Base-by-base conservation (phyloP, 2,888 invertebrate species). In the Sycophila texana region DNA sequence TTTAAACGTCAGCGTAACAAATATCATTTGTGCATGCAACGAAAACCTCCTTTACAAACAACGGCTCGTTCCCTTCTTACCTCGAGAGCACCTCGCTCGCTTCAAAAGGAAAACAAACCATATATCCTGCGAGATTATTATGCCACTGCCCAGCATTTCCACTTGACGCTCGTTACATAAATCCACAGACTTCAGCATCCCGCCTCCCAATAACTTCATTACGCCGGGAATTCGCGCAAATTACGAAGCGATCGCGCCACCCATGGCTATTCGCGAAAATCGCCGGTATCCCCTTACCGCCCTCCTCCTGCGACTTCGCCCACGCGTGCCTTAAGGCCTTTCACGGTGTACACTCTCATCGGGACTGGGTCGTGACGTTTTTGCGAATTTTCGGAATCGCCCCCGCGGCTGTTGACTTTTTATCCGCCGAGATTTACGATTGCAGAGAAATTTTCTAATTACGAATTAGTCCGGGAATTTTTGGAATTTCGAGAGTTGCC, bases 261-360 rank as follows among this genome's bases (percentile, higher is more conserved):
- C 39, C 39, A 4, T 4, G 39, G 39, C 39, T 39, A 39, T 39
- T 3, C 3, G 39, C 39, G 39, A 39, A 39, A 39, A 39, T 39
- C 39, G 39, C 18, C 18, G 63, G 51, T 74, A 39, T 66, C 66
- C n/a, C n/a, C 57, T 2, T 4, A 51, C 49, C 4, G 53, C 51
- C 68, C 68, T 61, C 68, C 68, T 68, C 63, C 61, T 47, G 39
- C 70, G 63, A 70, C 70, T 61, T 76, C 70, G 68, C 10, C n/a
- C 51, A 20, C 14, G n/a, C 22, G 12, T 7, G 39, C 39, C 39
- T 39, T 39, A 7, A 39, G 39, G 5, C 4, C 39, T 39, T 39
- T 4, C 39, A 39, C 4, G 39, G 39, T 39, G 16, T 13, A n/a
- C n/a, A 30, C 30, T 30, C 4, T 2, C 30, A 30, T 30, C 30